Evolutionary conservation across 2,888 invertebrate genomes (phyloP).

Genomic region (Clitarchus hookeri): DNA sequence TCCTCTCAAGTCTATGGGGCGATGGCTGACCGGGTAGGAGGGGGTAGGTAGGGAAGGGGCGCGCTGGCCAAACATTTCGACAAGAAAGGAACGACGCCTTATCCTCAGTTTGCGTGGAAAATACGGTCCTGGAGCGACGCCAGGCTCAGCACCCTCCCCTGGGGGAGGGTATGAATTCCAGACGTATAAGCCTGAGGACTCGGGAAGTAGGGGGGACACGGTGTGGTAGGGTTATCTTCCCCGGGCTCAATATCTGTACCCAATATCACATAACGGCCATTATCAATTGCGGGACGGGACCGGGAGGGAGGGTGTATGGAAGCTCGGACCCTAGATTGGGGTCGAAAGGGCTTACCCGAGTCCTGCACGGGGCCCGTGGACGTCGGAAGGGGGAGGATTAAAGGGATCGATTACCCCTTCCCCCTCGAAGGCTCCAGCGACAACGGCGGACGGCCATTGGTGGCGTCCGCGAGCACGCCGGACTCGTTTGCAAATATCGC

Average conservation of each 20-base stretch:
- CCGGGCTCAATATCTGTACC: background rate
- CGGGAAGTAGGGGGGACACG: background rate
- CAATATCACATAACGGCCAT: conserved; percentile 14
- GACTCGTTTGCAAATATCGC: too few relatives aligned
- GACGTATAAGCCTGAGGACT: background rate
- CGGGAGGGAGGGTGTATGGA: background rate
- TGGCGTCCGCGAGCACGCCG: too few relatives aligned
- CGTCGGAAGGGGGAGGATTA: too few relatives aligned
- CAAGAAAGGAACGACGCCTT: conserved; percentile 1
- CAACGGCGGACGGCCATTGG: too few relatives aligned
- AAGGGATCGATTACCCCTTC: too few relatives aligned
- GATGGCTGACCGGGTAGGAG: too few relatives aligned
- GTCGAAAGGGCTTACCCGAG: background rate
- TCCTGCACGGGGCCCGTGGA: too few relatives aligned
- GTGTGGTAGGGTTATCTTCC: background rate
- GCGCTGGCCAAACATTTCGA: conserved; percentile 7
- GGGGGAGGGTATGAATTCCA: background rate
- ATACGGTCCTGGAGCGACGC: background rate
- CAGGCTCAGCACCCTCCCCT: background rate
- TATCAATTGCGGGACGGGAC: background rate
- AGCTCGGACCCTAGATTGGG: background rate
- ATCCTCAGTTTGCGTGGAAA: background rate
- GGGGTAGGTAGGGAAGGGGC: too few relatives aligned
- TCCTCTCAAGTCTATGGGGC: background rate
- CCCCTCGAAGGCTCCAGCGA: too few relatives aligned